Conservation (phyloP, 64 coral and sea anemone genomes). For the Stichodactyla helianthus region DNA sequence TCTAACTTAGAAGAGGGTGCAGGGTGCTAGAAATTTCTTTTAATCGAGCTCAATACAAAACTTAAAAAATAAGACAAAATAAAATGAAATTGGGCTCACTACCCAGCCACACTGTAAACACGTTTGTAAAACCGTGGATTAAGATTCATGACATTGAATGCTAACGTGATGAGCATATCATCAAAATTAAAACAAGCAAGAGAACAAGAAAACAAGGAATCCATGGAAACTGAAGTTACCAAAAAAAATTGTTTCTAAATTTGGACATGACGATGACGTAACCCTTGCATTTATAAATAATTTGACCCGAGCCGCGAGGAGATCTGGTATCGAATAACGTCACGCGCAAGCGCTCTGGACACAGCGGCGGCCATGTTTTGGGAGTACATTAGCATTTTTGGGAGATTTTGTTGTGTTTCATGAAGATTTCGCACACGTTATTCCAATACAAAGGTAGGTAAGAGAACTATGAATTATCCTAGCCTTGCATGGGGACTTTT, state of each 20-base stretch:
- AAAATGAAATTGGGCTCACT: too few relatives aligned
- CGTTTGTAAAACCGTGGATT: not conserved
- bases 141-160: not conserved
- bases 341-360: slow-evolving; percentile 66
- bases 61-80: too few relatives aligned
- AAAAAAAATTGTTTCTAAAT: not conserved
- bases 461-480: slow-evolving; percentile 32
- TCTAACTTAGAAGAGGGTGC: too few relatives aligned
- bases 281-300: not conserved
- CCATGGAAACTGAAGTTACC: not conserved
- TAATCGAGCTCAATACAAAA: too few relatives aligned
- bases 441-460: slow-evolving; percentile 59
- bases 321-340: slow-evolving; percentile 57
- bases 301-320: slow-evolving; percentile 2
- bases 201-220: not conserved
- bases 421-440: slow-evolving; percentile 79
- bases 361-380: slow-evolving; percentile 83
- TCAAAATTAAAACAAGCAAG: not conserved
- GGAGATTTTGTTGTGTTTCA: slow-evolving; percentile 99
- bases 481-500: slow-evolving; percentile 23
- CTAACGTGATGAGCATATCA: not conserved
- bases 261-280: slow-evolving; percentile 2
- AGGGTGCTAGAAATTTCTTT: too few relatives aligned
- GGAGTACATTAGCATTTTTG: slow-evolving; percentile 91
- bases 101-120: too few relatives aligned